Evolutionary conservation across 2,888 invertebrate species (phyloP).

Genomic region (Reticulitermes lucifugus): DNA sequence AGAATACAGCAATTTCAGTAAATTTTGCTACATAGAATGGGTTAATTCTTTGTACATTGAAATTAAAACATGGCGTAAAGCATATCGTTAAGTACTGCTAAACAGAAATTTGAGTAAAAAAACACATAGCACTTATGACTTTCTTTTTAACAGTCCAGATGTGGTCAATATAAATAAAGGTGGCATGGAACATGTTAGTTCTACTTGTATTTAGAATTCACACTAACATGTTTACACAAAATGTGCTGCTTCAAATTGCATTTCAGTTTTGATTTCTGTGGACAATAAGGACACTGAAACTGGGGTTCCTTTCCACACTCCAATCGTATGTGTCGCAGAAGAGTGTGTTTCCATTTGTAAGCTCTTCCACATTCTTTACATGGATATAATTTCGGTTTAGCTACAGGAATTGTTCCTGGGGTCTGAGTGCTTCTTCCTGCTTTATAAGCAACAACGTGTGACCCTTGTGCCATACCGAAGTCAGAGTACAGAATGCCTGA

Average conservation of each 20-base stretch:
- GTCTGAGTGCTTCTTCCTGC: background rate
- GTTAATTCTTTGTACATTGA: too few species aligned
- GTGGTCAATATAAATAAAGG: too few species aligned
- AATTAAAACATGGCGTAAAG: too few species aligned
- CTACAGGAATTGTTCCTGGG: background rate
- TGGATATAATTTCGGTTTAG: background rate
- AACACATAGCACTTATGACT: too few species aligned
- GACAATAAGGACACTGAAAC: constrained; percentile 58
- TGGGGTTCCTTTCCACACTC: constrained; percentile 57
- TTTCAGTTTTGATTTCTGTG: constrained; percentile 47
- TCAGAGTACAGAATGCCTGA: background rate
- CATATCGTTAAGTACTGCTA: too few species aligned
- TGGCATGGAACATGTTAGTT: too few species aligned
- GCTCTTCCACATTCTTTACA: constrained; percentile 49
- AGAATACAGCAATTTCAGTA: too few species aligned
- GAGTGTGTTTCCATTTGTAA: constrained; percentile 49
- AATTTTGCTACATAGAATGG: too few species aligned
- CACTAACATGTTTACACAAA: background rate
- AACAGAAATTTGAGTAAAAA: too few species aligned
- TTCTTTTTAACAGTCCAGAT: too few species aligned
- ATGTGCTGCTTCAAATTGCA: constrained; percentile 36
- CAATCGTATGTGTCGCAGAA: constrained; percentile 53
- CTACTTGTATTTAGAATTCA: too few species aligned
- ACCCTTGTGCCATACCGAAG: background rate
- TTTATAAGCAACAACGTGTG: background rate